Evolutionary conservation across 2,888 invertebrate species (phyloP).

Genomic region (Cantharis rustica): DNA sequence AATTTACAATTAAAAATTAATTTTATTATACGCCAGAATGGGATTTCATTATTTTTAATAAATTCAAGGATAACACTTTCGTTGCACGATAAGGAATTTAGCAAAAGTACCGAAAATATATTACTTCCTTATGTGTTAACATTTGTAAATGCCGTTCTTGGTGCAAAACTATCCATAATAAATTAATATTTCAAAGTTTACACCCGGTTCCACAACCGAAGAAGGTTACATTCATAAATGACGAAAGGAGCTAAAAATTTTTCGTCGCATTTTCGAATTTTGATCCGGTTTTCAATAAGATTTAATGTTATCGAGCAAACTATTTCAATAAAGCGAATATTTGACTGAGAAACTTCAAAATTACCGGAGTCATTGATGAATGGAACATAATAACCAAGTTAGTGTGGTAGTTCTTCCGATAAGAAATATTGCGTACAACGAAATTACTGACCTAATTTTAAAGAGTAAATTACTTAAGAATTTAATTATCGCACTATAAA

Average conservation of each 20-base stretch:
- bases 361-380: constrained; percentile 13
- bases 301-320: background rate
- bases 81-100: background rate
- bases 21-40: background rate
- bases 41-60: background rate
- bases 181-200: background rate
- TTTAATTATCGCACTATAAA: background rate
- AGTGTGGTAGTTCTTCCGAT: background rate
- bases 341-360: constrained; percentile 5
- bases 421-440: background rate
- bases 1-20: background rate
- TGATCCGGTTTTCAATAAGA: background rate
- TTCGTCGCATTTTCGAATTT: background rate
- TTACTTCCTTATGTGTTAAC: background rate
- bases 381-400: constrained; percentile 5
- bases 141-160: background rate
- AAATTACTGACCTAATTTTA: background rate
- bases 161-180: background rate
- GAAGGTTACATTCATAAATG: background rate
- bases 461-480: background rate
- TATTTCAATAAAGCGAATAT: constrained; percentile 9
- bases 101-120: background rate
- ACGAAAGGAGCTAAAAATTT: background rate
- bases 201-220: background rate
- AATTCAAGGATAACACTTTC: background rate